Conservation (phyloP, 2,888 invertebrate genomes). For the Clostera curtula region DNA sequence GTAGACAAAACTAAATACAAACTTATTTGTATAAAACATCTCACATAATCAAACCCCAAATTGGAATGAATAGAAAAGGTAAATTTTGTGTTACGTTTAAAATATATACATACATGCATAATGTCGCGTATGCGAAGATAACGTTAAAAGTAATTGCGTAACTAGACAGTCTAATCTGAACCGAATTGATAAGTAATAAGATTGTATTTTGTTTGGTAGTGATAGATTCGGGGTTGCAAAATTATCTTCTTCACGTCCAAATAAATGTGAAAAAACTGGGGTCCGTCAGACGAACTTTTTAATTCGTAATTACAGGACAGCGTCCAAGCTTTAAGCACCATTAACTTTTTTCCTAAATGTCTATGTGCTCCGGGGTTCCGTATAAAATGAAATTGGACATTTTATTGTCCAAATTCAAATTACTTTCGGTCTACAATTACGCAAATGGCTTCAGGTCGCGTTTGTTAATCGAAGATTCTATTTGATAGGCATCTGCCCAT, state of each 20-base stretch:
- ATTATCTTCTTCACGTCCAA: slow-evolving; percentile 65
- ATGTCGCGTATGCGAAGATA: slow-evolving; percentile 61
- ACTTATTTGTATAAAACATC: too few relatives aligned
- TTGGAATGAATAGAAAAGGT: slow-evolving; percentile 40
- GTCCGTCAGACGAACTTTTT: slow-evolving; percentile 67
- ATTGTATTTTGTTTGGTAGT: slow-evolving; percentile 16
- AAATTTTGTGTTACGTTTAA: slow-evolving; percentile 55
- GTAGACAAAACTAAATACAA: too few relatives aligned
- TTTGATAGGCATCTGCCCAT: neutral
- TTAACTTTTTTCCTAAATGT: slow-evolving; percentile 70
- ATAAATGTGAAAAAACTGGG: slow-evolving; percentile 71
- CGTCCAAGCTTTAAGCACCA: slow-evolving; percentile 69
- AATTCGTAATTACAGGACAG: slow-evolving; percentile 74
- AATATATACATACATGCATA: slow-evolving; percentile 46
- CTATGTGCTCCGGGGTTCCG: slow-evolving; percentile 48
- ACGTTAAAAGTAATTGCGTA: slow-evolving; percentile 61
- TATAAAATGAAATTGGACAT: slow-evolving; percentile 47
- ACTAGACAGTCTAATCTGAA: slow-evolving; percentile 22
- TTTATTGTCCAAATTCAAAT: slow-evolving; percentile 54
- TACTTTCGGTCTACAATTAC: slow-evolving; percentile 32
- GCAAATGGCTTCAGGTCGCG: slow-evolving; percentile 14
- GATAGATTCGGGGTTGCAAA: slow-evolving; percentile 54
- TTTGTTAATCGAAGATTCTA: slow-evolving; percentile 1
- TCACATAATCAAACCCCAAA: slow-evolving; percentile 19
- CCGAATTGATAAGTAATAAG: slow-evolving; percentile 25